Conservation (phyloP, 2,113 vertebrate genomes). For the Ptilonorhynchus violaceus region DNA sequence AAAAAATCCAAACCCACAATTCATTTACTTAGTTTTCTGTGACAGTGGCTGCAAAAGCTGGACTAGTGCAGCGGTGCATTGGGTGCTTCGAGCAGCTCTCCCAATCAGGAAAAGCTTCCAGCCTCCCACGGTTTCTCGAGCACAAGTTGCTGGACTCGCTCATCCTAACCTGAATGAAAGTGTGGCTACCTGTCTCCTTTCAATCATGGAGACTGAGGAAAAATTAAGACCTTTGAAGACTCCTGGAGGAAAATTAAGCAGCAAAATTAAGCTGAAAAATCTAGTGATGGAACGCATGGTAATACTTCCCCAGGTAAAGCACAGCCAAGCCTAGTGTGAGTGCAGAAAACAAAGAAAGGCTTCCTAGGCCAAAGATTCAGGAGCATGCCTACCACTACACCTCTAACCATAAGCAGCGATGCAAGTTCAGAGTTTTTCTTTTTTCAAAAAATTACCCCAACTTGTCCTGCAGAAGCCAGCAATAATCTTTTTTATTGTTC, state of each 20-base stretch:
- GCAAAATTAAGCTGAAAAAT: neutral
- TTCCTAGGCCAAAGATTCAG: neutral
- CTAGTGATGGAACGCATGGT: neutral
- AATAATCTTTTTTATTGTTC: neutral
- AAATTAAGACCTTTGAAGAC: neutral
- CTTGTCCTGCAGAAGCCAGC: neutral
- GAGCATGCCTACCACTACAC: neutral
- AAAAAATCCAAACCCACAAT: neutral
- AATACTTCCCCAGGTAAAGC: neutral
- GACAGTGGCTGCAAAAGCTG: neutral
- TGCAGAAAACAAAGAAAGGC: neutral
- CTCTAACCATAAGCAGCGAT: neutral
- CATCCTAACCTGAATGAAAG: neutral
- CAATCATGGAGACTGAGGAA: neutral
- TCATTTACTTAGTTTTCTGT: neutral
- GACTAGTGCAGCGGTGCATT: accelerated
- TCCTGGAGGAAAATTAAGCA: neutral
- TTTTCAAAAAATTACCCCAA: neutral
- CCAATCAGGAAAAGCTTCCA: neutral
- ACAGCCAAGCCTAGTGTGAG: neutral
- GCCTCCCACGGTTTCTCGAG: accelerated
- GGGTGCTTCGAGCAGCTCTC: neutral
- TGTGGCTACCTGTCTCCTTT: neutral
- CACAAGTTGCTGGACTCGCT: neutral
- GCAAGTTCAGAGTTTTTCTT: neutral